phyloP scores from a whole-genome alignment of 2,888 invertebrate genomes.

The Agrotis exclamationis region DNA sequence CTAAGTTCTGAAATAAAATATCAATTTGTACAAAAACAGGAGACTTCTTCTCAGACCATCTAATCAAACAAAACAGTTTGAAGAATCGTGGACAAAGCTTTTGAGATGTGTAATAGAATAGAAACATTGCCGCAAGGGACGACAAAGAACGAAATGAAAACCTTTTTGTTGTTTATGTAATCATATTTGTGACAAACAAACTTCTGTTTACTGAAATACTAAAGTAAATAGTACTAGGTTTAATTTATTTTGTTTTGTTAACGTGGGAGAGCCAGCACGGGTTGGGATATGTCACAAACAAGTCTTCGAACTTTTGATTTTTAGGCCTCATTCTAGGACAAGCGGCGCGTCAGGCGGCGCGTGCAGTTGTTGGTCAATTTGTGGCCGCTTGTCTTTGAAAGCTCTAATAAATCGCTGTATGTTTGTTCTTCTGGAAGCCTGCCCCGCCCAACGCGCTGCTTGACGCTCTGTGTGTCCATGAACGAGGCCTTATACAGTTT shows the following conservation, averaged over 20 bases:
- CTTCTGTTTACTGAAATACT: constrained; percentile 29
- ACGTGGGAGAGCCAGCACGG: background rate
- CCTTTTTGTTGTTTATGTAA: constrained; percentile 26
- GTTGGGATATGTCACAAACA: no score
- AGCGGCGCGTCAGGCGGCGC: no score
- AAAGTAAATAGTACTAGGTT: constrained; percentile 24
- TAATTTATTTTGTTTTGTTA: constrained; percentile 16
- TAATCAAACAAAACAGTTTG: constrained; percentile 12
- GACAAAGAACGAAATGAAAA: constrained; percentile 24
- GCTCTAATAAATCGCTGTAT: no score
- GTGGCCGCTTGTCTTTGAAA: no score
- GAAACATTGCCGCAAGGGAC: constrained; percentile 34
- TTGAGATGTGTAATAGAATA: constrained; percentile 35
- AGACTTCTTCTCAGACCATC: constrained; percentile 10
- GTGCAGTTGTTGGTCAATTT: no score
- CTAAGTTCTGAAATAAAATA: background rate
- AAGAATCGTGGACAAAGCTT: constrained; percentile 40
- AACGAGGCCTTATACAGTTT: no score
- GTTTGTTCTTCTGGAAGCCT: no score
- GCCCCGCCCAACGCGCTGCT: no score
- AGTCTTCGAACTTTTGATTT: no score
- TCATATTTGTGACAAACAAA: constrained; percentile 40
- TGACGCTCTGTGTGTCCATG: no score
- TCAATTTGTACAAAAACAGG: background rate
- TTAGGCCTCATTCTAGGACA: no score